Evolutionary conservation across 2,797 vertebrate species (phyloP).

Genomic region (Falco concolor): DNA sequence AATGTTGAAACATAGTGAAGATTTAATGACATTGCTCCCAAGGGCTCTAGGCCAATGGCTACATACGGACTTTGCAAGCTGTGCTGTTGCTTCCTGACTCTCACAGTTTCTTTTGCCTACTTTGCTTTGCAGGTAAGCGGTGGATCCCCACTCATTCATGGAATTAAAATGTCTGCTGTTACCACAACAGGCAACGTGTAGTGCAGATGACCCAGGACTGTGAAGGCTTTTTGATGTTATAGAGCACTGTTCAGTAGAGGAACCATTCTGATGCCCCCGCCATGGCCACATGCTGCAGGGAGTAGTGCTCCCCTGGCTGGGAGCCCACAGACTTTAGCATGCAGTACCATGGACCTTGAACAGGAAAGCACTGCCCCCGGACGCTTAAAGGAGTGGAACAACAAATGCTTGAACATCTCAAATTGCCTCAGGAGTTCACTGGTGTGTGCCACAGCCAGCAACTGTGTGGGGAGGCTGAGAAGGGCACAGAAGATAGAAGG

Average conservation of each 20-base stretch:
- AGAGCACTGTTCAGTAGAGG: background rate
- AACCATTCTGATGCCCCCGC: background rate
- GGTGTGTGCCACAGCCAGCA: background rate
- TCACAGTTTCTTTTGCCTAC: background rate
- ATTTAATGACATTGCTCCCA: background rate
- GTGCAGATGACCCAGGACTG: background rate
- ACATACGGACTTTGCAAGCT: background rate
- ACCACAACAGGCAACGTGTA: background rate
- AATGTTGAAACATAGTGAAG: background rate
- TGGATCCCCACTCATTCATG: background rate
- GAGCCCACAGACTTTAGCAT: background rate
- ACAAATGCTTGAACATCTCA: background rate
- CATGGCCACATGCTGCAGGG: background rate
- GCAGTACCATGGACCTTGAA: background rate
- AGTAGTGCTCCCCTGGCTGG: background rate
- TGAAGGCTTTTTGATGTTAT: background rate
- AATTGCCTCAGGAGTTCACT: background rate
- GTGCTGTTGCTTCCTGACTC: background rate
- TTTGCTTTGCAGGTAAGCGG: background rate
- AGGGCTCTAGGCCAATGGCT: background rate
- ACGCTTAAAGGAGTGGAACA: background rate
- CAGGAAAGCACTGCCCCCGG: background rate
- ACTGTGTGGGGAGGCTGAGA: background rate
- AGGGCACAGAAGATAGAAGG: background rate
- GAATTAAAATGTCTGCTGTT: background rate